Conservation (phyloP, 2,888 invertebrate genomes). For the Aspidapion aeneum region DNA sequence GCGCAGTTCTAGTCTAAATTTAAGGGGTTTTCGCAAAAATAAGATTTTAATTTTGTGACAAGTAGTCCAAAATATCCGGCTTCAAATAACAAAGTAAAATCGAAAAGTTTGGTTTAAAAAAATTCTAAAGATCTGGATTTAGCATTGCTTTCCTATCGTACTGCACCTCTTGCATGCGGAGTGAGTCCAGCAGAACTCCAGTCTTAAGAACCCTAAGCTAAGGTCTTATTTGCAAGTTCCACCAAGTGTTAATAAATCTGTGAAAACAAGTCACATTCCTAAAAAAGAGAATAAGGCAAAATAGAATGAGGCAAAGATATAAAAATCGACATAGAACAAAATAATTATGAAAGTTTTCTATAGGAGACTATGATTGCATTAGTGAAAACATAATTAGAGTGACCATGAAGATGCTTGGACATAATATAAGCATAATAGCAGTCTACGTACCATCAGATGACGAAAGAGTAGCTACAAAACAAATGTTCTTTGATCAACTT, state of each 20-base stretch:
- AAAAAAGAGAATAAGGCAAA: neutral
- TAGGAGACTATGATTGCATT: too few species aligned
- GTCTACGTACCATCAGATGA: too few species aligned
- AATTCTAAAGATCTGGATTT: neutral
- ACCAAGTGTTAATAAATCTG: too few species aligned
- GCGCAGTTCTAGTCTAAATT: constrained; percentile 27
- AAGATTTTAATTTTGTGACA: neutral
- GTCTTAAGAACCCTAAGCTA: neutral
- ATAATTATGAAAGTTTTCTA: neutral
- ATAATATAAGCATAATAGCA: too few species aligned
- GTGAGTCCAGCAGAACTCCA: neutral
- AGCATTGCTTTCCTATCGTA: too few species aligned
- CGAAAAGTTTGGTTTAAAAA: neutral
- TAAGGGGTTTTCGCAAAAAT: constrained; percentile 15
- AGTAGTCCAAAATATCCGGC: neutral
- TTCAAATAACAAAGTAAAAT: neutral
- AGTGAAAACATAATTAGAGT: too few species aligned
- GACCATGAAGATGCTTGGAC: too few species aligned
- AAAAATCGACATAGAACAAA: neutral
- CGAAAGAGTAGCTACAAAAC: too few species aligned
- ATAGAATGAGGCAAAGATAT: neutral
- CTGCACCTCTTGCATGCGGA: neutral
- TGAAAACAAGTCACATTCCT: neutral
- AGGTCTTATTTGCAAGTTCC: neutral
- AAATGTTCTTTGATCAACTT: too few species aligned